Evolutionary conservation across 2,797 vertebrate genomes (phyloP).

Genomic region (Danio aesculapii): DNA sequence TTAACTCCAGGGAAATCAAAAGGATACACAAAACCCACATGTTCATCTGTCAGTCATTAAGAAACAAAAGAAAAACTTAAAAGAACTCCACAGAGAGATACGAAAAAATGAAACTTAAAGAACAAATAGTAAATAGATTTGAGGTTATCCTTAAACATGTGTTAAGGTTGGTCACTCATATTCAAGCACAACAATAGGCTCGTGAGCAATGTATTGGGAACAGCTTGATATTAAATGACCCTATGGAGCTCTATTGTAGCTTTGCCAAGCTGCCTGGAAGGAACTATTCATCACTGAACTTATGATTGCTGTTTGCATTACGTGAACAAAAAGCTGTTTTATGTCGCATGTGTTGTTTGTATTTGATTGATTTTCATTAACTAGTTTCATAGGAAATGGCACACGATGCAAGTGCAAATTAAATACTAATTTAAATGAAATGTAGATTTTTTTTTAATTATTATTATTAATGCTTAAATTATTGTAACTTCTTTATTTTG

Average conservation of each 20-base stretch:
- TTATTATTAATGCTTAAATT: neutral
- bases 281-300: slow-evolving; percentile 74
- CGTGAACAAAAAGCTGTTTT: slow-evolving; percentile 13
- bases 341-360: neutral
- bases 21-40: neutral
- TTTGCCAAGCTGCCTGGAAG: slow-evolving; percentile 71
- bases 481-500: neutral
- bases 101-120: slow-evolving; percentile 4
- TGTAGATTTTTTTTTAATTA: neutral
- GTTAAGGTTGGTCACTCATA: slow-evolving; percentile 7
- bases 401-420: neutral
- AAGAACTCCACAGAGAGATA: neutral
- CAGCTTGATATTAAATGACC: slow-evolving; percentile 60
- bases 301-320: slow-evolving; percentile 54
- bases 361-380: neutral
- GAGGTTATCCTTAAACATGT: neutral
- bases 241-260: slow-evolving; percentile 64
- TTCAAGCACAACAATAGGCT: slow-evolving; percentile 17
- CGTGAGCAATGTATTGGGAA: slow-evolving; percentile 2
- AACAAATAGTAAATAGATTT: neutral
- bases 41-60: neutral
- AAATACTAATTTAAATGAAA: neutral
- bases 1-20: neutral
- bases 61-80: neutral
- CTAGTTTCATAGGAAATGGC: slow-evolving; percentile 1